Evolutionary conservation across 2,888 invertebrate genomes (phyloP).

Genomic region (Branchellion lobata): DNA sequence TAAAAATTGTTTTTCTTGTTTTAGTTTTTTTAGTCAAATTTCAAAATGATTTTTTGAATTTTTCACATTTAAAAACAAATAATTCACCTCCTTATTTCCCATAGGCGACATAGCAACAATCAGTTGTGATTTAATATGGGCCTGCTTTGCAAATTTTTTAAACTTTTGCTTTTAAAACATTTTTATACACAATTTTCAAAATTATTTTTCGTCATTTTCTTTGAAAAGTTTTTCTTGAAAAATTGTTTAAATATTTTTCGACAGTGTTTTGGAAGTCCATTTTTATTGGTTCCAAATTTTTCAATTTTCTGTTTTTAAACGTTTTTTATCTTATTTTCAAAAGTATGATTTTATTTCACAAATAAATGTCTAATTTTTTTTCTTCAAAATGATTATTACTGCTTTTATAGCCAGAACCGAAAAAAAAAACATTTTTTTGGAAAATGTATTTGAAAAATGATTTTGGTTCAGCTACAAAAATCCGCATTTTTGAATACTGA

Average conservation of each 20-base stretch:
- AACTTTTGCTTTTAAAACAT: neutral
- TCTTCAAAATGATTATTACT: neutral
- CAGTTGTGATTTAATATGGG: neutral
- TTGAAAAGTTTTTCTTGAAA: neutral
- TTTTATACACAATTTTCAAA: neutral
- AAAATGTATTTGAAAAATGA: too few relatives aligned
- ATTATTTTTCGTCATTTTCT: neutral
- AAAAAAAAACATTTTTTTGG: too few relatives aligned
- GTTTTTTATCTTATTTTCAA: too few relatives aligned
- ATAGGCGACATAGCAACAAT: constrained; percentile 12
- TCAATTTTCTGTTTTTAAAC: neutral
- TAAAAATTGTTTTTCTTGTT: too few relatives aligned
- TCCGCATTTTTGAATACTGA: too few relatives aligned
- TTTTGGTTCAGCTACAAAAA: too few relatives aligned
- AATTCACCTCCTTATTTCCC: neutral
- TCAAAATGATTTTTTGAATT: too few relatives aligned
- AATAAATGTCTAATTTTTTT: constrained; percentile 4
- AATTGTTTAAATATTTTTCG: neutral
- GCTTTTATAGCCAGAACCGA: too few relatives aligned
- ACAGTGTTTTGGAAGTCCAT: too few relatives aligned
- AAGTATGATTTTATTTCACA: neutral
- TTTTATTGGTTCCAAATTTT: neutral
- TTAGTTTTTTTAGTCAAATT: too few relatives aligned
- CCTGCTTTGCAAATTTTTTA: neutral
- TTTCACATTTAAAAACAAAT: constrained; percentile 1